Percentiles rank a stretch among this genome's conserved stretches.
These are phyloP conservation scores for Alcis repandata DNA, from an alignment of 2,888 invertebrate species.

Conservation along the genomic window DNA sequence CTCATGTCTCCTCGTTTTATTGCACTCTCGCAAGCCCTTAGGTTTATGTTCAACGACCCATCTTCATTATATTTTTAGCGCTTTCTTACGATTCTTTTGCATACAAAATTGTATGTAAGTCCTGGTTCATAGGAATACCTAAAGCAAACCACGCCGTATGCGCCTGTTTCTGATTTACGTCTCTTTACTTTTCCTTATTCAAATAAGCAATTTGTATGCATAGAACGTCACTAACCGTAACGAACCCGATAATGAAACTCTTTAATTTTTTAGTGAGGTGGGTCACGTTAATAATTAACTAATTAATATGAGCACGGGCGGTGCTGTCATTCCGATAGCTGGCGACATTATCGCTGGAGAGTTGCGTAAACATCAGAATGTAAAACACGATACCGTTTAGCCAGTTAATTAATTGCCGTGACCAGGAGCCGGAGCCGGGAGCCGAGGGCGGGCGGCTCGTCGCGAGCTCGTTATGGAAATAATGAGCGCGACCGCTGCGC, in stretches of 20 bases:
- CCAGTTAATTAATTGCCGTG: slow-evolving; percentile 84
- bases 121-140: background rate
- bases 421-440: slow-evolving; percentile 69
- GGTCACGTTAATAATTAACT: slow-evolving; percentile 79
- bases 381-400: slow-evolving; percentile 85
- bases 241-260: slow-evolving; percentile 78
- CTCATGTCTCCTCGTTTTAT: slow-evolving; percentile 63
- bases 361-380: slow-evolving; percentile 84
- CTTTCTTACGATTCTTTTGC: slow-evolving; percentile 19
- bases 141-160: background rate
- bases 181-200: slow-evolving; percentile 67
- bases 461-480: slow-evolving; percentile 82
- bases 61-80: slow-evolving; percentile 42
- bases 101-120: slow-evolving; percentile 6
- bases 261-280: slow-evolving; percentile 81
- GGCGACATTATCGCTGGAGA: slow-evolving; percentile 82
- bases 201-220: slow-evolving; percentile 81
- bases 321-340: slow-evolving; percentile 74
- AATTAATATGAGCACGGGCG: slow-evolving; percentile 78
- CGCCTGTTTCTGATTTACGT: slow-evolving; percentile 52
- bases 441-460: slow-evolving; percentile 60
- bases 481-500: slow-evolving; percentile 74
- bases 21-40: slow-evolving; percentile 56
- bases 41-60: slow-evolving; percentile 38
- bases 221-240: slow-evolving; percentile 69